These are phyloP conservation scores for Schizotus pectinicornis DNA, from an alignment of 2,888 invertebrate genomes.

Conservation along the genomic window DNA sequence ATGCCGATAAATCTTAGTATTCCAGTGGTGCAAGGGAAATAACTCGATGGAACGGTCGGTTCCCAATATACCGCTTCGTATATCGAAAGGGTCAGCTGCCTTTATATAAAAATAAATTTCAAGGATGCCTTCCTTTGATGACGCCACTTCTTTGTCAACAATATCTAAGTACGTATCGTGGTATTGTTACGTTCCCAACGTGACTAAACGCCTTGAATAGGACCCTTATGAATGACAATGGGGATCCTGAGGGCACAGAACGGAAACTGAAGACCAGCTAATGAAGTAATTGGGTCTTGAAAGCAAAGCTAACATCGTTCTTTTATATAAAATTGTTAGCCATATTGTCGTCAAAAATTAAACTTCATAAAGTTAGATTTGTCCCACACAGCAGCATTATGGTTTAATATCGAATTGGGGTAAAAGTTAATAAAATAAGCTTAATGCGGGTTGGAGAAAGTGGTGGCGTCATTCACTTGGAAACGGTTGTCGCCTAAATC, in stretches of 20 bases:
- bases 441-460: too few species aligned
- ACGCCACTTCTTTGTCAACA: background rate
- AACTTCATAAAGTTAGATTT: too few species aligned
- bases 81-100: background rate
- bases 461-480: too few species aligned
- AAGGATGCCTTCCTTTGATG: background rate
- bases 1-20: background rate
- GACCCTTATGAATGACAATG: constrained; percentile 4
- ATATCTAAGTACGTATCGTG: background rate
- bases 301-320: too few species aligned
- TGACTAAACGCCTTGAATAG: constrained; percentile 5
- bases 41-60: background rate
- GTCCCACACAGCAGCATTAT: too few species aligned
- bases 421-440: too few species aligned
- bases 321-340: too few species aligned
- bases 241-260: background rate
- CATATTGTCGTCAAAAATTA: too few species aligned
- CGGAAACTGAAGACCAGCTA: too few species aligned
- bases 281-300: too few species aligned
- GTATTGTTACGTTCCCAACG: constrained; percentile 2
- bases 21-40: background rate
- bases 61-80: background rate
- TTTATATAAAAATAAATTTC: constrained; percentile 2
- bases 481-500: background rate
- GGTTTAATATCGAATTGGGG: too few species aligned